Base-by-base conservation (phyloP, 1,140 invertebrate species). In the Marisa cornuarietis region DNA sequence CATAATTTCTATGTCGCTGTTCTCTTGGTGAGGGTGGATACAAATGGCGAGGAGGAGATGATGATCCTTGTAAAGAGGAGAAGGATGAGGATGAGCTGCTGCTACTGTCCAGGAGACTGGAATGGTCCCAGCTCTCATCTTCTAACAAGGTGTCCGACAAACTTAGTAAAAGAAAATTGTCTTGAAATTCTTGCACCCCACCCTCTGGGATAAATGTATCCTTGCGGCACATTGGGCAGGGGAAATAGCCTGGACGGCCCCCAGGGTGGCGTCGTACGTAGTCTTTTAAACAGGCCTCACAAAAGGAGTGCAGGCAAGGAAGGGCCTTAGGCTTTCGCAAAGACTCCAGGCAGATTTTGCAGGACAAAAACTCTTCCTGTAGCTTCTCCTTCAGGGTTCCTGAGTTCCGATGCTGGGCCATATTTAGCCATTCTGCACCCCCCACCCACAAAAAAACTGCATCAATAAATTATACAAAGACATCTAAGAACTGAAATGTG, bases 241-340 rank as follows among this genome's bases (percentile, higher is more conserved):
- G 85, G 78, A 90, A 90, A 77, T 88, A 86, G 10, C 87, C 87
- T 1, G 87, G 84, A 49, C 84, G 81, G 24, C 86, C 83, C 24
- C 86, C 86, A 9, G 87, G 86, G 62, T 87, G 85, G 14, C 87
- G 82, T 31, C 87, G 85, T 14, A 88, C 87, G 86, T 90, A 88
- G 74, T 87, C 88, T 76, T 92, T 91, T 31, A 95, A 91, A 83
- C 96, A 98, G 76, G 94, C 92, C 91, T 97, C 95, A 92, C 96
- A 98, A 91, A 97, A 98, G 7, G 96, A 96, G 92, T 98, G 97
- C 83, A 98, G 93, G 90, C 97, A 98, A 83, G 95, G 95, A 83
- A 98, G 93, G 71, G 98, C 94, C 83, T 96, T 94, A 65, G 97
- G 90, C 95, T 83, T 83, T 49, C 84, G 83, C 72, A 88, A 87